phyloP scores from a whole-genome alignment of 2,888 invertebrate species.

The Gisinianus flammeolus region DNA sequence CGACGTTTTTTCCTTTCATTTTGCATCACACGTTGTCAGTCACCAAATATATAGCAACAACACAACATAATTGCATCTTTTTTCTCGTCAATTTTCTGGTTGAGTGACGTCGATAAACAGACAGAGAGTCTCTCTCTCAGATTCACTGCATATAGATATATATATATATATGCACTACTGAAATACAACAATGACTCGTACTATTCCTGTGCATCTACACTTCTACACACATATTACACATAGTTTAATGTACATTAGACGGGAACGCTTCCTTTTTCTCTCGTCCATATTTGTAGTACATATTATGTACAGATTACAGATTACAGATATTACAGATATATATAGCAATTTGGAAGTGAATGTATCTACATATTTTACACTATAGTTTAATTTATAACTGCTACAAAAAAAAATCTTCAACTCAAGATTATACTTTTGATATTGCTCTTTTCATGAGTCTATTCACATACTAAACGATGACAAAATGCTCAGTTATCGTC shows the following conservation, averaged over 20 bases:
- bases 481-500: not conserved
- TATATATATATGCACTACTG: not conserved
- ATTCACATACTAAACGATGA: not conserved
- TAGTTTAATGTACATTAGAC: too few relatives aligned
- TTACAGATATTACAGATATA: not conserved
- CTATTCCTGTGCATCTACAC: not conserved
- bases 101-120: conserved; percentile 13
- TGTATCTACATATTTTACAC: too few relatives aligned
- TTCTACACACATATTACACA: not conserved
- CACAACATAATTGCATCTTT: conserved; percentile 29
- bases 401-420: too few relatives aligned
- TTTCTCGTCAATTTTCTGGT: conserved; percentile 8
- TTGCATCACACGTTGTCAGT: not conserved
- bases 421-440: not conserved
- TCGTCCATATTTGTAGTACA: too few relatives aligned
- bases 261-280: too few relatives aligned
- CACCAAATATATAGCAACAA: not conserved
- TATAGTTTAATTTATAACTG: too few relatives aligned
- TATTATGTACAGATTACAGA: not conserved
- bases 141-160: too few relatives aligned
- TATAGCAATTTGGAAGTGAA: too few relatives aligned
- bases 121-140: too few relatives aligned
- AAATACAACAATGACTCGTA: not conserved
- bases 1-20: not conserved
- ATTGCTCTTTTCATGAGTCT: not conserved